Conservation (phyloP, 2,888 invertebrate genomes). For the Exocentrus adspersus region DNA sequence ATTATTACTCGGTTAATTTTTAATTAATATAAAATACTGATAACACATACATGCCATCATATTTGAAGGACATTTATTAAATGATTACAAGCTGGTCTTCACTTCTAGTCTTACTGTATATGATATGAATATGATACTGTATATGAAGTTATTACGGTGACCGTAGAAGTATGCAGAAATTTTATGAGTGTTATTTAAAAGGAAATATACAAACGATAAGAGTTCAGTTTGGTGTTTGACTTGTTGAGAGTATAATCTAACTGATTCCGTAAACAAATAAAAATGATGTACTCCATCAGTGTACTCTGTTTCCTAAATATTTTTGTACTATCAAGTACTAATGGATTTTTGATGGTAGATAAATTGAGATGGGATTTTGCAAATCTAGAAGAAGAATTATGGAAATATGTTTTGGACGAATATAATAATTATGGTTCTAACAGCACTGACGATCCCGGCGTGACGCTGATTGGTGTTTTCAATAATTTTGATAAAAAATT, state of each 20-base stretch:
- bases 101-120: too few relatives aligned
- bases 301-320: neutral
- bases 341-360: slow-evolving; percentile 26
- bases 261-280: neutral
- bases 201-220: neutral
- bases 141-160: too few relatives aligned
- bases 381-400: slow-evolving; percentile 35
- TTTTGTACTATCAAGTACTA: neutral
- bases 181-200: too few relatives aligned
- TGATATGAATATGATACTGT: too few relatives aligned
- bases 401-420: slow-evolving; percentile 33
- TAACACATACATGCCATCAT: too few relatives aligned
- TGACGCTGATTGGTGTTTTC: neutral
- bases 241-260: neutral
- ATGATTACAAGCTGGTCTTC: too few relatives aligned
- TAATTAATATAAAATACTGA: too few relatives aligned
- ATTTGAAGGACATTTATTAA: too few relatives aligned
- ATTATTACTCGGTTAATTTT: too few relatives aligned
- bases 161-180: too few relatives aligned
- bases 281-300: neutral
- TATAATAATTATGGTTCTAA: neutral
- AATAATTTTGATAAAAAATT: neutral
- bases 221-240: neutral
- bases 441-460: slow-evolving; percentile 2
- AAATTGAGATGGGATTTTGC: slow-evolving; percentile 37